A percentile compares a stretch with the other conserved stretches of the same genome.
Conservation (phyloP, 2,797 vertebrate species). For the Propithecus perrieri region DNA sequence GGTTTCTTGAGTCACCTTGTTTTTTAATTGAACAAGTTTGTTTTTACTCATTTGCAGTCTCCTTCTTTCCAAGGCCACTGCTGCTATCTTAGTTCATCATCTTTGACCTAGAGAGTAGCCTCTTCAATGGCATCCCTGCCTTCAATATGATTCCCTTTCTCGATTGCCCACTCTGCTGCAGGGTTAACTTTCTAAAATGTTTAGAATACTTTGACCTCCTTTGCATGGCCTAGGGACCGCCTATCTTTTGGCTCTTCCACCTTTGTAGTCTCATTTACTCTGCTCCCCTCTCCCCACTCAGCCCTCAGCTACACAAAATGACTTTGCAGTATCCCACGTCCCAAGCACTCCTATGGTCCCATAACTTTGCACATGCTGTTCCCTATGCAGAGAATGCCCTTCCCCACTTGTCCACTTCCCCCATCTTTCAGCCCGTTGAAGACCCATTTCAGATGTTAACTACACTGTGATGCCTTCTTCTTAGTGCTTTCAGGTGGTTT, state of each 20-base stretch:
- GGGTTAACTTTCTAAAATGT: neutral
- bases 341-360: neutral
- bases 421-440: neutral
- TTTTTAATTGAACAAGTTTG: neutral
- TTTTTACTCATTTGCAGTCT: slow-evolving; percentile 2
- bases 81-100: neutral
- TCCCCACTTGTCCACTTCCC: neutral
- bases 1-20: slow-evolving; percentile 15
- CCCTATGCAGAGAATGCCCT: slow-evolving; percentile 9
- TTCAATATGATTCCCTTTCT: neutral
- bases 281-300: neutral
- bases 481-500: neutral
- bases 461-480: neutral
- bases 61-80: neutral
- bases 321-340: neutral
- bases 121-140: neutral
- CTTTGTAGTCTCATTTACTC: neutral
- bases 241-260: neutral
- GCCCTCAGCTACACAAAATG: neutral
- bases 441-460: neutral
- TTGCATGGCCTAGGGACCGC: neutral
- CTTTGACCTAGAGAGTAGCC: neutral
- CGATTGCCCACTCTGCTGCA: neutral
- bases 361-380: neutral
- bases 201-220: neutral